These are phyloP conservation scores for Sclerurus mexicanus DNA, from an alignment of 2,113 vertebrate genomes.

Conservation along the genomic window DNA sequence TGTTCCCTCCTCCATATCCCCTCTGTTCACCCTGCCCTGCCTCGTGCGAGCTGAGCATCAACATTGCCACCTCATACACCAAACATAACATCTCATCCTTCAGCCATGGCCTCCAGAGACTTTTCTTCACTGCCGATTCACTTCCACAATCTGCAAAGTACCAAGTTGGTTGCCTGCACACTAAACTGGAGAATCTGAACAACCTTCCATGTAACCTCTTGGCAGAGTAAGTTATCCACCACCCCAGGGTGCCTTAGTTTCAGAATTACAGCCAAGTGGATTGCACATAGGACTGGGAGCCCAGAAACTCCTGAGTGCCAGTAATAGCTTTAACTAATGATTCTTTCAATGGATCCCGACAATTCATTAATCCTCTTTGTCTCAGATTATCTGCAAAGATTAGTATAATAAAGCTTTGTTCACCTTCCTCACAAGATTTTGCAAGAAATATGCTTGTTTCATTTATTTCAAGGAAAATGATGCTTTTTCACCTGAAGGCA, in stretches of 20 bases:
- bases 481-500: background rate
- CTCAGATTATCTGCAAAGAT: background rate
- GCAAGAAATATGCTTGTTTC: background rate
- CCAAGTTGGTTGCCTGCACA: background rate
- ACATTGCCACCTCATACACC: background rate
- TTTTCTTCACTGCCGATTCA: background rate
- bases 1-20: rapidly evolving
- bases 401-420: background rate
- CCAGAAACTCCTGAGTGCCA: background rate
- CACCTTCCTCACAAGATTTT: background rate
- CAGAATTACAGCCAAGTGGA: background rate
- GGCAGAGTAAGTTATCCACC: background rate
- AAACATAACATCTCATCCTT: background rate
- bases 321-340: constrained; percentile 19
- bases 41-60: background rate
- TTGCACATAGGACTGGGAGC: background rate
- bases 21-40: background rate
- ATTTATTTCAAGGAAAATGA: background rate
- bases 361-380: constrained; percentile 46
- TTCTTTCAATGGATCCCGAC: background rate
- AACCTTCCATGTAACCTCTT: background rate
- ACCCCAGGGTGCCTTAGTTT: background rate
- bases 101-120: background rate
- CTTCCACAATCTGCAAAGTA: background rate
- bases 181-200: background rate